Evolutionary conservation across 2,888 invertebrate species (phyloP), one percentile per base, ranked within the genome.

Genomic region (Chymomyza fuscimana): DNA sequence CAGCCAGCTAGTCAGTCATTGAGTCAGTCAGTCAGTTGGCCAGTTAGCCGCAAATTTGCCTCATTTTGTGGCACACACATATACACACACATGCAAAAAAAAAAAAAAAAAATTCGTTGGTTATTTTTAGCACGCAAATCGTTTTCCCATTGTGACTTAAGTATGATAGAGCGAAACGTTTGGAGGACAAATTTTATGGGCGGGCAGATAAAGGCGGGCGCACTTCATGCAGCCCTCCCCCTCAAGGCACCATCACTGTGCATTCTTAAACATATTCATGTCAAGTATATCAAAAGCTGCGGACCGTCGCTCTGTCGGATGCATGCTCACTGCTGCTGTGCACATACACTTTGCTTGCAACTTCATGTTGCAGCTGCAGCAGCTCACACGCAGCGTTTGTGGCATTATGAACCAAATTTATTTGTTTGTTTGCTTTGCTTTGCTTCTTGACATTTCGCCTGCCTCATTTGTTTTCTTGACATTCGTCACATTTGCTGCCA

Each of bases 61-160:
- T 58, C 7, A 58, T 62, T 75, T 63, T 76, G 59, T 74, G 72
- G 61, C 63, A 67, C 77, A 75, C 73, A 81, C 82, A 79, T 80
- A 73, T 51, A 59, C 58, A 63, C 54, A 22, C 22, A 22, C 7
- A 19, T 54, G 22, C 16, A 54, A 19, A 7, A 54, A n/a, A 5
- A 54, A 54, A 15, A 54, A 54, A 2, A 54, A 54, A 54, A 88
- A 85, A 87, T 78, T 84, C 62, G 87, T 78, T 84, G 63, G 87
- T 84, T 85, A 85, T 85, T 85, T 85, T 85, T 85, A 85, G 88
- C 87, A 81, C 73, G 82, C 76, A 86, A 85, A 85, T 88, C 87
- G 88, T 86, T 85, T 78, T 79, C 82, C 70, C 78, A 80, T 81
- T 79, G 81, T 80, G 63, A 12, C 19, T 19, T 19, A 58, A 19